Evolutionary conservation across 2,113 vertebrate genomes (phyloP).

Genomic region (Corythaixoides concolor): DNA sequence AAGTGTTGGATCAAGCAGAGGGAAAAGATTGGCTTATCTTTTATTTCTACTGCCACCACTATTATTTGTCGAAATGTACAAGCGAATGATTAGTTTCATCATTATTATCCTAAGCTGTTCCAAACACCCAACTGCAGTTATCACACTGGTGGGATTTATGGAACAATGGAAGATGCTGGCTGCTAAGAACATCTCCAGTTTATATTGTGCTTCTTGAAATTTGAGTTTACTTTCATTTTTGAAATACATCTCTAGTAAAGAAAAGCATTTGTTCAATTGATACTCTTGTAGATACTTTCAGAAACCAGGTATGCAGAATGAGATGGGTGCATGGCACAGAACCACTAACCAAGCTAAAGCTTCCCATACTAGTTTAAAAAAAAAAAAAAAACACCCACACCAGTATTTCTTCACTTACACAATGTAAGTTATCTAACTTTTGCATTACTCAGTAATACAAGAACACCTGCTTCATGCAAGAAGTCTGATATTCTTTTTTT

Average conservation of each 20-base stretch:
- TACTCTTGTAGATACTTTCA: neutral
- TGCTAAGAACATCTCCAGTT: neutral
- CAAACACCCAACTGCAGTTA: neutral
- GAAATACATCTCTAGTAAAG: neutral
- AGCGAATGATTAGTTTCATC: neutral
- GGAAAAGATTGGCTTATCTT: neutral
- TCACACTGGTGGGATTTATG: neutral
- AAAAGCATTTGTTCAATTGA: fast-evolving
- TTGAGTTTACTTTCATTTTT: neutral
- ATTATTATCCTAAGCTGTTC: neutral
- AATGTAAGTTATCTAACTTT: neutral
- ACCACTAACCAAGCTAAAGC: neutral
- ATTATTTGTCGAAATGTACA: neutral
- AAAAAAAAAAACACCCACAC: neutral
- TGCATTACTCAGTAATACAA: neutral
- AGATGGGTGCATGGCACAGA: neutral
- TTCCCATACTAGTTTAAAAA: neutral
- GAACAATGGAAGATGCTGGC: neutral
- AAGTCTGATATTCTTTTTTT: neutral
- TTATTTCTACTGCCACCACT: neutral
- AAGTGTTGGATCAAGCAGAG: neutral
- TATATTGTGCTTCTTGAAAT: neutral
- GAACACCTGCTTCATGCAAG: neutral
- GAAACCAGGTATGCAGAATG: neutral
- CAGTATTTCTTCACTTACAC: neutral